Conservation (phyloP, 1,140 invertebrate species). For the Tetramorium simillimum region DNA sequence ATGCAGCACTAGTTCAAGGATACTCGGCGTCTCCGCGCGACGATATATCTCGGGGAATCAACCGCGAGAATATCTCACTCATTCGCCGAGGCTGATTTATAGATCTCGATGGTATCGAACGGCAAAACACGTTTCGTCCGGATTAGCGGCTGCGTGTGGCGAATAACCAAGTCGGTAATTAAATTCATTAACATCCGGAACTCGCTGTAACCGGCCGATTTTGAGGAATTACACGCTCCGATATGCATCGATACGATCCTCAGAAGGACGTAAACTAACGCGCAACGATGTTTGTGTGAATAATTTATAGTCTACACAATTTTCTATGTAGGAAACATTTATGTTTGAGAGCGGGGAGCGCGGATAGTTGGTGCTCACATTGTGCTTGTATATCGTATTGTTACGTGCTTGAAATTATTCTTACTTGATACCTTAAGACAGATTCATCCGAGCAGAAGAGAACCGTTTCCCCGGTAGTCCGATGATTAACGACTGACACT, state of each 20-base stretch:
- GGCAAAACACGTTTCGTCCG: not conserved
- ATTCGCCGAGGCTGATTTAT: constrained; percentile 24
- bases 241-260: constrained; percentile 10
- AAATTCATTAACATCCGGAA: constrained; percentile 44
- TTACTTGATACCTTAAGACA: constrained; percentile 12
- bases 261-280: not conserved
- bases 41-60: constrained; percentile 23
- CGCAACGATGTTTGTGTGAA: not conserved
- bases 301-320: constrained; percentile 24
- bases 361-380: not conserved
- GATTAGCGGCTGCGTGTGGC: constrained; percentile 7
- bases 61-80: constrained; percentile 28
- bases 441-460: constrained; percentile 10
- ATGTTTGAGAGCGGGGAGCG: not conserved
- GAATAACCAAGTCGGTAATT: constrained; percentile 30
- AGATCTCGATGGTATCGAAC: constrained; percentile 22
- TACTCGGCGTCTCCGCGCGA: constrained; percentile 19
- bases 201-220: not conserved
- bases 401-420: not conserved
- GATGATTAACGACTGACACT: constrained; percentile 50
- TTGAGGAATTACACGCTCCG: not conserved
- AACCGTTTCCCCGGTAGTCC: not conserved
- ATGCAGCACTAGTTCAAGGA: constrained; percentile 50
- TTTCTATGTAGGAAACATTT: not conserved
- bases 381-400: not conserved